Percentiles rank a stretch among this genome's conserved stretches.
These are phyloP conservation scores for Callithrix jacchus DNA, from an alignment of 2,113 vertebrate genomes.

Conservation along the genomic window DNA sequence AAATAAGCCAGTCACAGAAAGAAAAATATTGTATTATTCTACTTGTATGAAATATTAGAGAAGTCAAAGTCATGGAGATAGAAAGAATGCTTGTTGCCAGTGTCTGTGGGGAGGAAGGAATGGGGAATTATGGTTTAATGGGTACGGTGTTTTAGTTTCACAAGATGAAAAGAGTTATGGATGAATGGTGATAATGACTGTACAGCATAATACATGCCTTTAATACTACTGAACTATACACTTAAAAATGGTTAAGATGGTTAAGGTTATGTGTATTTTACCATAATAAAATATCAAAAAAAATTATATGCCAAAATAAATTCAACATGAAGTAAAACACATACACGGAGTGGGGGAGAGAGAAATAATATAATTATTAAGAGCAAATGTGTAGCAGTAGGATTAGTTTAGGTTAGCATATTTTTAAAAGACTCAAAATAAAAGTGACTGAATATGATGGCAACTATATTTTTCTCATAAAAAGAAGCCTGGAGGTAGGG, in stretches of 20 bases:
- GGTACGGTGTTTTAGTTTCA: neutral
- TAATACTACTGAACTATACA: neutral
- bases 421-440: constrained; percentile 6
- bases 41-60: neutral
- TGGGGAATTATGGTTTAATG: neutral
- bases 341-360: neutral
- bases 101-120: neutral
- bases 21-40: neutral
- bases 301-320: neutral
- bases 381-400: neutral
- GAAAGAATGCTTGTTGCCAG: neutral
- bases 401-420: neutral
- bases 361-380: neutral
- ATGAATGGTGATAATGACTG: neutral
- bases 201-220: neutral
- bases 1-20: neutral
- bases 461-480: neutral
- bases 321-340: neutral
- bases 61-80: neutral
- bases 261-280: neutral
- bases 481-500: neutral
- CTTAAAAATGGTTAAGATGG: neutral
- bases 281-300: neutral
- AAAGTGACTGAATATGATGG: neutral
- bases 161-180: neutral